Conservation (phyloP, 1,140 invertebrate species). For the Zaprionus tsacasi region DNA sequence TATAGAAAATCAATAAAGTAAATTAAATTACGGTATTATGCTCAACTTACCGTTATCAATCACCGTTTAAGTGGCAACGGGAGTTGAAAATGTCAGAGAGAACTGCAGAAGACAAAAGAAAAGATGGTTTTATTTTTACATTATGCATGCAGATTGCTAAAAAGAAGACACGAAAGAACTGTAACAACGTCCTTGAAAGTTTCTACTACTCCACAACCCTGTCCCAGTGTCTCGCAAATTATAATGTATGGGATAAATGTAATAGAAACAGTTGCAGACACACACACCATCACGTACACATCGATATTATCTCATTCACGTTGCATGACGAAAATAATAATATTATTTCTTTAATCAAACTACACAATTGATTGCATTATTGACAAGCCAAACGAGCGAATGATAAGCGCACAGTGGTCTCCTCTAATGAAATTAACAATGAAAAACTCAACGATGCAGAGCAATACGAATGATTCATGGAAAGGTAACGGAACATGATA, state of each 20-base stretch:
- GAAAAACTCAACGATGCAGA: not conserved
- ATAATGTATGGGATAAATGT: constrained; percentile 49
- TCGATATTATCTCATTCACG: constrained; percentile 1
- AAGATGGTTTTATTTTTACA: constrained; percentile 11
- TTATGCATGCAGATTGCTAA: constrained; percentile 16
- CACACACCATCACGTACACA: constrained; percentile 4
- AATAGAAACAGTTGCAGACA: constrained; percentile 28
- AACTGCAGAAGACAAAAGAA: constrained; percentile 7
- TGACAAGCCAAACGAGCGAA: constrained; percentile 45
- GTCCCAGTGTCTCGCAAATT: constrained; percentile 37
- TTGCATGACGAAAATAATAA: constrained; percentile 47
- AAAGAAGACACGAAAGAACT: not conserved
- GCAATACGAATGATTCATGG: not conserved
- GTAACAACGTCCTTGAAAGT: constrained; percentile 25
- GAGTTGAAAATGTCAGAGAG: not conserved
- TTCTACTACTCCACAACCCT: not conserved
- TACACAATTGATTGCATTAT: constrained; percentile 65
- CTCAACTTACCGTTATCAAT: constrained; percentile 43
- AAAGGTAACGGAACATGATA: not conserved
- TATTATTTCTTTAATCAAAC: constrained; percentile 59
- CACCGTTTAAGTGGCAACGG: constrained; percentile 2
- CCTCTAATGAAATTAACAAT: constrained; percentile 9
- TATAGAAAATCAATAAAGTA: constrained; percentile 14
- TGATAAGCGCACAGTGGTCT: constrained; percentile 43
- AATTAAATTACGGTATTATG: constrained; percentile 19